Base-by-base conservation (phyloP, 2,888 invertebrate species). In the Malthinus flaveolus region DNA sequence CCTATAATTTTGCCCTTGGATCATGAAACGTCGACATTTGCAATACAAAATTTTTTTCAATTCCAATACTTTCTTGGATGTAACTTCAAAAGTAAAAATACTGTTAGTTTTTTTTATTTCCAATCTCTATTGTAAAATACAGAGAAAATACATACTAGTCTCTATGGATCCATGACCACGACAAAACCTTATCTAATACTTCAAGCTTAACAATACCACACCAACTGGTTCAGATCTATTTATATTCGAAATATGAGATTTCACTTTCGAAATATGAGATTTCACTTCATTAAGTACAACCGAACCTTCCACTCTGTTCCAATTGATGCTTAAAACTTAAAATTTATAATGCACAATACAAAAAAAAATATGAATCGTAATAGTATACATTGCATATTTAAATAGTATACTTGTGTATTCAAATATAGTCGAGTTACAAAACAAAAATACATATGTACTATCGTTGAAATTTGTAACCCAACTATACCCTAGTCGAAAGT, bases 351-450 rank as follows among this genome's bases (percentile, higher is more conserved):
- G 64, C 66, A 68, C 63, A 48, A 66, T 65, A 66, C 63, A 66
- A 66, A 66, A 66, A 47, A 59, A 60, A 63, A 11, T 42, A 42
- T 42, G 39, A 42, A 42, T 42, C 61, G 53, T 44, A 60, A 65
- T 67, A 66, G 68, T 69, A 67, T 69, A 68, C 67, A 65, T 65
- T 51, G 66, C 65, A 67, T 66, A 66, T 65, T 51, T 52, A 62
- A 64, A 34, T 64, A 67, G 68, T 68, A 68, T 70, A 68, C 68
- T 66, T 68, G 63, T 66, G 69, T 69, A 68, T 59, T 47, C 34
- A 42, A 39, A 49, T 59, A 49, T 42, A 50, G 32, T 23, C 23
- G 5, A 23, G 23, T 23, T 23, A 23, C 23, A 23, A 23, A 23
- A 23, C 23, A 23, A 23, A 23, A 23, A 23, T n/a, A n/a, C n/a